Conservation (phyloP, 2,113 vertebrate species). For the Pseudopodoces humilis region DNA sequence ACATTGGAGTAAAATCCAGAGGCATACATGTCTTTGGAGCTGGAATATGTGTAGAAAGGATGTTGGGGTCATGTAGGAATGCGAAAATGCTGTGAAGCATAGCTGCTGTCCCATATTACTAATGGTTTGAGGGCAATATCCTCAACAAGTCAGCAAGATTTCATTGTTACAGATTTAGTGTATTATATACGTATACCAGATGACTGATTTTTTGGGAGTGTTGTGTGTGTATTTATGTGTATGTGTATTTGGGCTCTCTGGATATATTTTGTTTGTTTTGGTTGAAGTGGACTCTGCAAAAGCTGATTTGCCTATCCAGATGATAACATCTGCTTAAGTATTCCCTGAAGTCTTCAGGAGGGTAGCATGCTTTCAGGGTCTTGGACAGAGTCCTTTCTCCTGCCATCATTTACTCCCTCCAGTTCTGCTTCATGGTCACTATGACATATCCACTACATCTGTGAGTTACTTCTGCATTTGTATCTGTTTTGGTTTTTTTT, state of each 20-base stretch:
- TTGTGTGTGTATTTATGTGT: not conserved
- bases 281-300: not conserved
- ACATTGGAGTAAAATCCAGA: not conserved
- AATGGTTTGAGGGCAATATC: not conserved
- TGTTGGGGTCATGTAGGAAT: not conserved
- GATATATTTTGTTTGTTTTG: not conserved
- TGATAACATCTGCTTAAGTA: not conserved
- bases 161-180: not conserved
- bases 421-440: not conserved
- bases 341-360: not conserved
- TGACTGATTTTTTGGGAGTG: not conserved
- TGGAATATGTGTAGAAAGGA: not conserved
- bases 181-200: not conserved
- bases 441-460: not conserved
- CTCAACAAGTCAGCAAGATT: not conserved
- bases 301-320: not conserved
- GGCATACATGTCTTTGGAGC: not conserved
- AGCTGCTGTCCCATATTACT: not conserved
- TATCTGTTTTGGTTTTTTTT: not conserved
- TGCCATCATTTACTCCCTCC: not conserved
- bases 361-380: not conserved
- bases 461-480: slow-evolving; percentile 4
- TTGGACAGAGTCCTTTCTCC: not conserved
- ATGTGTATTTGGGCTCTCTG: not conserved
- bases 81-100: not conserved